Base-by-base conservation (phyloP, 2,113 vertebrate genomes). In the Abramis brama region DNA sequence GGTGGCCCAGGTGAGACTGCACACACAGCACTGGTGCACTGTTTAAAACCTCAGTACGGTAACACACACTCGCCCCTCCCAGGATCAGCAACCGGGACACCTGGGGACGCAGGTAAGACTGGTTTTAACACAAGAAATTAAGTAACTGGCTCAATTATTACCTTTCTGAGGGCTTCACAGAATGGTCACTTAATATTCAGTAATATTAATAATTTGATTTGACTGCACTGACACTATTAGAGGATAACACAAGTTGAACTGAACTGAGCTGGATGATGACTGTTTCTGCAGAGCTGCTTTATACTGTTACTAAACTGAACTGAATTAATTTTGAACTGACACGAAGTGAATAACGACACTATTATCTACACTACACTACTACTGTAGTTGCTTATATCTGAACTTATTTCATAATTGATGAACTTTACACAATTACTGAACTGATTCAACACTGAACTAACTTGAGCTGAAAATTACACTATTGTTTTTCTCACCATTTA, bases 1-100 rank as follows among this genome's bases (percentile, higher is more conserved):
- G 92, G 0, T 99, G 97, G 10, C 98, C 98, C 19, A 99, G 94
- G 93, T 99, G 97, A 0, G 96, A 95, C 82, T 99, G 97, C 64
- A 99, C 96, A 2, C 96, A 97, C 79, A 98, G 93, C 88, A 99
- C 95, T 7, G 98, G 97, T 79, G 98, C 96, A 0, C 96, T 98
- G 85, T 97, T 98, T 60, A 99, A 92, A 78, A 98, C 98, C 93
- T 99, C 98, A 0, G 98, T 98, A 86, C 95, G 95, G 88, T 99
- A 98, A 95, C 96, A 97, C 83, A 97, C 96, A 21, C 96, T 98
- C 33, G 98, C 98, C 8, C 98, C 98, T 52, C 96, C 97, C 86
- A 97, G 91, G 92, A 99, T 98, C 92, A 99, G 91, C 85, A 99
- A 94, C 27, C 98, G 97, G 91, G 98, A 99, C 87, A 99, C 98